Percentiles rank a stretch among this genome's conserved stretches.
Conservation (phyloP, 1,140 invertebrate species). For the Lineus longissimus region DNA sequence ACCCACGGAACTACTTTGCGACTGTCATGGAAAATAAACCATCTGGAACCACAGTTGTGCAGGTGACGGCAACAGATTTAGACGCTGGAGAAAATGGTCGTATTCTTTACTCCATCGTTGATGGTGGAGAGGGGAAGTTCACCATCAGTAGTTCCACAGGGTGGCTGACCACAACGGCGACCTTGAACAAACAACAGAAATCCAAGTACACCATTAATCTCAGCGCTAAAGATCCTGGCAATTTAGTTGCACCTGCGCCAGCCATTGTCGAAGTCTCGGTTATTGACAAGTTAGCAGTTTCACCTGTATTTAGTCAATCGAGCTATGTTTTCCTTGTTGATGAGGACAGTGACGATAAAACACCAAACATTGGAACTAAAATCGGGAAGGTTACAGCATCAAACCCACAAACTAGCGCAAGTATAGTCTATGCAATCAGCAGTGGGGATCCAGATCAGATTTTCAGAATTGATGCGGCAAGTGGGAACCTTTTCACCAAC, state of each 20-base stretch:
- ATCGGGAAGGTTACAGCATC: conserved; percentile 72
- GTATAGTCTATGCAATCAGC: conserved; percentile 73
- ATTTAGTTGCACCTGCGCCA: not conserved
- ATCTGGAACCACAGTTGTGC: conserved; percentile 49
- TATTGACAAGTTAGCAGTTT: conserved; percentile 57
- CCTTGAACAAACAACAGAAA: conserved; percentile 58
- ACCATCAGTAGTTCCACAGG: conserved; percentile 39
- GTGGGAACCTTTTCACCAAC: conserved; percentile 46
- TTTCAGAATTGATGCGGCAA: conserved; percentile 49
- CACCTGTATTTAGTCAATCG: conserved; percentile 66
- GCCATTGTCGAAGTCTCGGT: not conserved
- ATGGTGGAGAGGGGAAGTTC: conserved; percentile 34
- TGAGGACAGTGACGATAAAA: conserved; percentile 65
- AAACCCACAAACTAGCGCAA: conserved; percentile 36
- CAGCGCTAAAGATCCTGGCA: conserved; percentile 69
- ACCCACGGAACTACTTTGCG: conserved; percentile 62
- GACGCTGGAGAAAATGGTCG: conserved; percentile 77
- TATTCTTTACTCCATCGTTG: conserved; percentile 36
- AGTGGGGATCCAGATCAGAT: conserved; percentile 61
- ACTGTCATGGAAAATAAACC: conserved; percentile 57
- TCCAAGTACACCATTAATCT: conserved; percentile 69
- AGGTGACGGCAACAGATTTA: conserved; percentile 71
- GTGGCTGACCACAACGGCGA: conserved; percentile 30
- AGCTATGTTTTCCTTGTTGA: conserved; percentile 75
- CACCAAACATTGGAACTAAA: conserved; percentile 61